Evolutionary conservation across 2,888 invertebrate species (phyloP).

Genomic region (Caenorhabditis becei): DNA sequence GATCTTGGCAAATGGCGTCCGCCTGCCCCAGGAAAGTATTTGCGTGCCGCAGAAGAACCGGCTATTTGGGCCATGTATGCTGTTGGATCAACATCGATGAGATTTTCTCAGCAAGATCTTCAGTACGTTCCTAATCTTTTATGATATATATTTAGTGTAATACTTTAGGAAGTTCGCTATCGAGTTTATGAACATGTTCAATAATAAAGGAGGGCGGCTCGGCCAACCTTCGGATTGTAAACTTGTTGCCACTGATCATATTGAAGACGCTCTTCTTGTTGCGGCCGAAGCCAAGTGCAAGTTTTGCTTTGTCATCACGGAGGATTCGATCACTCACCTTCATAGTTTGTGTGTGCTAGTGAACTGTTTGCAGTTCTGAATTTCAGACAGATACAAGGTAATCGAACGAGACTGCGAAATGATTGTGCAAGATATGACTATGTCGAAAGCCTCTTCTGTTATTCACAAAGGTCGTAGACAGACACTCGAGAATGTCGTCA

Average conservation of each 20-base stretch:
- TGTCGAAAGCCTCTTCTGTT: slow-evolving; percentile 14
- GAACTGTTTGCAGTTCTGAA: neutral
- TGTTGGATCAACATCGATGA: neutral
- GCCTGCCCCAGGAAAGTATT: neutral
- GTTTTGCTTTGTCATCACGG: slow-evolving; percentile 46
- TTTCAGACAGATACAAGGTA: slow-evolving; percentile 11
- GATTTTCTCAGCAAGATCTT: neutral
- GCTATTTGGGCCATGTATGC: slow-evolving; percentile 26
- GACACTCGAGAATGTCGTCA: slow-evolving; percentile 73
- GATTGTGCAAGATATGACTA: slow-evolving; percentile 21
- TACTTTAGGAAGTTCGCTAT: slow-evolving; percentile 4
- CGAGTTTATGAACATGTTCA: neutral
- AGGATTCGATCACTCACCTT: slow-evolving; percentile 42
- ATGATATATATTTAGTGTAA: neutral
- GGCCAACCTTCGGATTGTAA: slow-evolving; percentile 6
- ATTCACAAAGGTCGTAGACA: slow-evolving; percentile 30
- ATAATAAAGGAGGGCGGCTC: slow-evolving; percentile 2
- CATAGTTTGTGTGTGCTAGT: slow-evolving; percentile 44
- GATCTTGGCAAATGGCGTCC: slow-evolving; percentile 12
- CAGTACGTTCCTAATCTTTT: neutral
- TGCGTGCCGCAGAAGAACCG: slow-evolving; percentile 10
- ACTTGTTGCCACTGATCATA: neutral
- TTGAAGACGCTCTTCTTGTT: neutral
- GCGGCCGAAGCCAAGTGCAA: slow-evolving; percentile 19
- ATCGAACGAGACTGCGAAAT: slow-evolving; percentile 20